Percentiles rank a stretch among this genome's conserved stretches.
These are phyloP conservation scores for Aphis gossypii DNA, from an alignment of 1,140 invertebrate species.

Conservation along the genomic window DNA sequence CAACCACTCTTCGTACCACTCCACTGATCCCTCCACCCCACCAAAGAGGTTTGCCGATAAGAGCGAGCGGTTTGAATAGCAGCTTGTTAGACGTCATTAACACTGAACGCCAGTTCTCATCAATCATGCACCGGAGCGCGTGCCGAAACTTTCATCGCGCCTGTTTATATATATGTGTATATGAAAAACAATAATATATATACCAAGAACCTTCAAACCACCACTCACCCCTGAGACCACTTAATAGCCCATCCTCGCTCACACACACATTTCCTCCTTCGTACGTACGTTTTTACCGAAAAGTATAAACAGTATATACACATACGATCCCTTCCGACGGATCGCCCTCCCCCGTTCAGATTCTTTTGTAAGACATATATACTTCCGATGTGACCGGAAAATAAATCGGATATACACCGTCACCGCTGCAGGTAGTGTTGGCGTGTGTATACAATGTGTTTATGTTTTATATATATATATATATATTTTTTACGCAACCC, in stretches of 20 bases:
- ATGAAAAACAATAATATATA: neutral
- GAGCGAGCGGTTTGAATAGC: constrained; percentile 54
- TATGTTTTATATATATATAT: neutral
- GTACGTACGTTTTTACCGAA: neutral
- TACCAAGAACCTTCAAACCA: neutral
- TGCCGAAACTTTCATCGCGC: constrained; percentile 16
- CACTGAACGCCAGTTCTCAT: constrained; percentile 32
- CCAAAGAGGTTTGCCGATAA: constrained; percentile 25
- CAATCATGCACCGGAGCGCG: constrained; percentile 43
- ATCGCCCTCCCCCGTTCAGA: neutral
- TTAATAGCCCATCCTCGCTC: constrained; percentile 5
- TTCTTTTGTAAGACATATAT: constrained; percentile 9
- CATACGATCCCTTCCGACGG: neutral
- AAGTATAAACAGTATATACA: neutral
- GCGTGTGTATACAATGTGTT: neutral
- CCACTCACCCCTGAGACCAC: neutral
- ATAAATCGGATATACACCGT: neutral
- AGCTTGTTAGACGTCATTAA: constrained; percentile 57
- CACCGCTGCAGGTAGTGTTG: neutral
- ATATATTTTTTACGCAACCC: neutral
- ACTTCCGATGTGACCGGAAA: neutral
- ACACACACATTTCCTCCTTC: neutral
- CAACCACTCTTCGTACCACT: neutral
- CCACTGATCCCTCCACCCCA: too few relatives aligned
- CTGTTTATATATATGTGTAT: neutral